Evolutionary conservation across 2,797 vertebrate species (phyloP), one percentile per base, ranked within the genome.

Genomic region (Uromys caudimaculatus): DNA sequence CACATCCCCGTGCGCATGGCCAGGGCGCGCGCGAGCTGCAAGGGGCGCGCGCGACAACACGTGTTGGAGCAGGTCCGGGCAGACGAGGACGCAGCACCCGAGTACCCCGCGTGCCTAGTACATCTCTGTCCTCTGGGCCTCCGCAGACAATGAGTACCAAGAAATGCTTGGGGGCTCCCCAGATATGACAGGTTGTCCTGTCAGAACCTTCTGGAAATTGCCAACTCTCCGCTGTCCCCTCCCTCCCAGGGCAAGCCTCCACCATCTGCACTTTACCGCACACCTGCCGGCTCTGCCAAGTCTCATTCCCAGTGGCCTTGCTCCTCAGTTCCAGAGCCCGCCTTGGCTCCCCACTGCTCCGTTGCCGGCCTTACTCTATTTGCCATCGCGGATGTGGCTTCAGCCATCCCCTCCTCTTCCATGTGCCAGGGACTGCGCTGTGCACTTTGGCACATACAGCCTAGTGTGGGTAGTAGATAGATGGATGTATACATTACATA

Each of bases 61-160:
- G 89, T 79, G 93, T 82, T 95, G 82, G 83, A 50, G 90, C 93
- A 87, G 96, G 96, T 93, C 83, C 32, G 75, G 50, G 60, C 82
- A 85, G 60, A 85, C 21, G 9, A 11, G 32, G 54, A 9, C 2
- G 52, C 24, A 38, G 21, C 23, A 62, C 11, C 14, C 29, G 11
- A 41, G 82, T 52, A 56, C 52, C 24, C 76, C 9, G 11, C 10
- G 16, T 9, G 11, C 64, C n/a, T 16, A 54, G 52, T 14, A 23
- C 23, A 54, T 44, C 29, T n/a, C 2, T 11, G 16, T 17, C 19
- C 62, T 64, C 35, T 9, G n/a, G 23, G 58, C 60, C 32, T 47
- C 58, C 24, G 32, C 23, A 50, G 23, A 47, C 41, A 24, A 29
- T 35, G 56, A 47, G 69, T 27, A 17, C 73, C 35, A 0, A 64